Base-by-base conservation (phyloP, 2,888 invertebrate species). In the Lepidocyrtinus sp. region DNA sequence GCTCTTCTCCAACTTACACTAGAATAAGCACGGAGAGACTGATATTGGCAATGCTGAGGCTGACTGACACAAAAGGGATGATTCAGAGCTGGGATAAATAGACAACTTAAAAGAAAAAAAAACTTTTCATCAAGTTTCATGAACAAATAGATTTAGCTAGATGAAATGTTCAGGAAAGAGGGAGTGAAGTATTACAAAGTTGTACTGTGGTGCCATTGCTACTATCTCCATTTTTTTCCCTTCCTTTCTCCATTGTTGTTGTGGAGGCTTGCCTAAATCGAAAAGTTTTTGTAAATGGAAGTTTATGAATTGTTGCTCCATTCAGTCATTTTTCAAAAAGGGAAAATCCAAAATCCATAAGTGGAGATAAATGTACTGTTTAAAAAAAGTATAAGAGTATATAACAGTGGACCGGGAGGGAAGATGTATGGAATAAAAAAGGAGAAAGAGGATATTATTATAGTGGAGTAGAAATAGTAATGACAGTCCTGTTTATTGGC, bases 51-150 rank as follows among this genome's bases (percentile, higher is more conserved):
- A n/a, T n/a, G n/a, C n/a, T n/a, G n/a, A n/a, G 36, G 36, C 12
- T 36, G 36, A 36, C 5, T 36, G 36, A 12, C 12, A 36, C 36
- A 36, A 36, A 36, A 12, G 12, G 36, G 36, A 12, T 36, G 36
- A 36, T 36, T 12, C 36, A 36, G 55, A n/a, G 55, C 55, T 55
- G 9, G 55, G 17, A 55, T 55, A n/a, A 55, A n/a, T 55, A 55
- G 55, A 55, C 55, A 55, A 55, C 15, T 55, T 55, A 55, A 55
- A 55, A 55, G 55, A 55, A 55, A n/a, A 55, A 55, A 55, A 55
- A 55, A 55, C 9, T 55, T 55, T 55, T 55, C 55, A 55, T 55
- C 55, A 55, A 7, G 7, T 55, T 55, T 2, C 17, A 55, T 17
- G 55, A 55, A 55, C 9, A 15, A 55, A 55, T 36, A 55, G 55